phyloP scores from a whole-genome alignment of 2,888 invertebrate genomes.

The Agonum fuliginosum region DNA sequence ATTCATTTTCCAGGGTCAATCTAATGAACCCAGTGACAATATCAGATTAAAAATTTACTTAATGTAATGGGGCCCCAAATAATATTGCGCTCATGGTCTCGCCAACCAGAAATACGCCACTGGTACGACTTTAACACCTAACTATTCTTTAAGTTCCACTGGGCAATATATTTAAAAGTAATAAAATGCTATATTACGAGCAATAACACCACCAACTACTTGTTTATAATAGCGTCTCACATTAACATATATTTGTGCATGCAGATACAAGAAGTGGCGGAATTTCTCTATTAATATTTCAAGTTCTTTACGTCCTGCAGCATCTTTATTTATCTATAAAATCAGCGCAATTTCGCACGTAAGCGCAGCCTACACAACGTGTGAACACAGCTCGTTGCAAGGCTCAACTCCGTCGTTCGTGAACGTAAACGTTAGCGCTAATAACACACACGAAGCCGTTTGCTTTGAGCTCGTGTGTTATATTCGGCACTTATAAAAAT shows the following conservation, averaged over 20 bases:
- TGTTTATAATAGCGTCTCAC: background rate
- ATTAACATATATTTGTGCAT: background rate
- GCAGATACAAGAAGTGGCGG: constrained; percentile 3
- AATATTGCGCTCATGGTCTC: no score
- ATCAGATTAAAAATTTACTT: no score
- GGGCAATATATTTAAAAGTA: background rate
- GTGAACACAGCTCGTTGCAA: background rate
- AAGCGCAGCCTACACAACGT: background rate
- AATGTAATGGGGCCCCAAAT: no score
- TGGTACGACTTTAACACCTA: no score
- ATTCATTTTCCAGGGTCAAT: no score
- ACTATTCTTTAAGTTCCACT: no score
- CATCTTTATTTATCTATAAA: constrained; percentile 27
- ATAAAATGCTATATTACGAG: background rate
- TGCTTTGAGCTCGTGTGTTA: constrained; percentile 25
- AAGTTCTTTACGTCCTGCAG: background rate
- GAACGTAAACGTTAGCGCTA: constrained; percentile 10
- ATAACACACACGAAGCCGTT: constrained; percentile 30
- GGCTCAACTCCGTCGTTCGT: background rate
- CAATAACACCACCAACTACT: background rate
- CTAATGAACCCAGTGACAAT: no score
- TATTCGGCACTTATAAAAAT: constrained; percentile 33
- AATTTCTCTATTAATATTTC: background rate
- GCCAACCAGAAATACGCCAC: no score
- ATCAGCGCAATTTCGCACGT: constrained; percentile 19